phyloP scores from a whole-genome alignment of 2,888 invertebrate species.

The Apocheima hispidaria region DNA sequence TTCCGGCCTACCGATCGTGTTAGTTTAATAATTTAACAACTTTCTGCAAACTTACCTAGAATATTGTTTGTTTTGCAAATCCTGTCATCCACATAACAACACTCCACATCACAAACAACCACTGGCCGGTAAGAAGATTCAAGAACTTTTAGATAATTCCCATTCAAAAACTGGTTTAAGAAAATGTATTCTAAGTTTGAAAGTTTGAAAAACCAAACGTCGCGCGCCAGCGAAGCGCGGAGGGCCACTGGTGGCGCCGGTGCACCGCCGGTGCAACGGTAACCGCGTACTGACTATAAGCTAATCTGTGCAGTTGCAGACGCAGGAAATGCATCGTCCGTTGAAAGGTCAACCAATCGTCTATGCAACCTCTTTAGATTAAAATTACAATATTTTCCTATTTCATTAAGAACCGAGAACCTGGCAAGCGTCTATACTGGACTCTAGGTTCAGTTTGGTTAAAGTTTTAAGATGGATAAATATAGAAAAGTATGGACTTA shows the following conservation, averaged over 20 bases:
- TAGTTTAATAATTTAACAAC: constrained; percentile 23
- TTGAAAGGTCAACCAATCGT: constrained; percentile 35
- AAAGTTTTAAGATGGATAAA: too few species aligned
- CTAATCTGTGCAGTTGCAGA: constrained; percentile 1
- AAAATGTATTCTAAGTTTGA: constrained; percentile 42
- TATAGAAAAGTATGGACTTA: too few species aligned
- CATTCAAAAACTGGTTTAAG: constrained; percentile 38
- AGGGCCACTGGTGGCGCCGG: constrained; percentile 59
- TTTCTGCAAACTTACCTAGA: constrained; percentile 46
- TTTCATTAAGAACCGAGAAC: too few species aligned
- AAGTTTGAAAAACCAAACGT: constrained; percentile 58
- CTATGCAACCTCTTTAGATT: constrained; percentile 8
- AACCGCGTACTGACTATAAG: constrained; percentile 9
- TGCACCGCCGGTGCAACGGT: constrained; percentile 41
- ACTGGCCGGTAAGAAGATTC: constrained; percentile 29
- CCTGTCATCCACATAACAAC: constrained; percentile 40
- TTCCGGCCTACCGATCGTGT: constrained; percentile 6
- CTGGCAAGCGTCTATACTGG: too few species aligned
- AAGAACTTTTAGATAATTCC: constrained; percentile 35
- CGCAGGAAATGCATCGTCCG: constrained; percentile 40
- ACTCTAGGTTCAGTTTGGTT: too few species aligned
- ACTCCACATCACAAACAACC: constrained; percentile 32
- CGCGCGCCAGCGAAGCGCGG: constrained; percentile 66
- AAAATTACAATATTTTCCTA: too few species aligned
- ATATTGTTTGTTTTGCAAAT: constrained; percentile 41